phyloP scores from a whole-genome alignment of 2,113 vertebrate genomes.

The Archocentrus centrarchus region DNA sequence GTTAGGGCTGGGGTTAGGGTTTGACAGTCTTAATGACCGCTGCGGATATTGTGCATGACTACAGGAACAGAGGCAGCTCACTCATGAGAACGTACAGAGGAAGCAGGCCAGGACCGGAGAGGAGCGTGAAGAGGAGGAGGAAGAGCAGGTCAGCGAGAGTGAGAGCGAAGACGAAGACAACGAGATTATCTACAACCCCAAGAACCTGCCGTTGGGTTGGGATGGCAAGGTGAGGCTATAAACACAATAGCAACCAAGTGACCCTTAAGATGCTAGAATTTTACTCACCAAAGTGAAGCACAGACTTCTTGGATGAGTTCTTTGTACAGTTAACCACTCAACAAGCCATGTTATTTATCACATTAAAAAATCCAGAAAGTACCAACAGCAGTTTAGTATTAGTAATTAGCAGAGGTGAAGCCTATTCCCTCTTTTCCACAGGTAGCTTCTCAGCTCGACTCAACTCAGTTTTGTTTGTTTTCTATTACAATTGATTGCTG shows the following conservation, averaged over 20 bases:
- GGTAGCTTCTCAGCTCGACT: too few species aligned
- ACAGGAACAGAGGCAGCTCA: constrained; percentile 96
- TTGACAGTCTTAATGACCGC: not conserved
- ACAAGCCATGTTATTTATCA: too few species aligned
- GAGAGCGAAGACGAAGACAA: constrained; percentile 99
- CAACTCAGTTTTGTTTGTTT: too few species aligned
- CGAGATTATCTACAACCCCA: constrained; percentile 99
- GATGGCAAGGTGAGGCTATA: constrained; percentile 90
- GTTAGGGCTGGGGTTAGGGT: not conserved
- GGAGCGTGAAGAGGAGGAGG: constrained; percentile 96
- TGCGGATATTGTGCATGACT: not conserved
- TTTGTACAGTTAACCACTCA: too few species aligned
- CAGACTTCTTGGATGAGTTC: too few species aligned
- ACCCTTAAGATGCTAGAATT: not conserved
- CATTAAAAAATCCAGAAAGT: too few species aligned
- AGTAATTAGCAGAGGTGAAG: too few species aligned
- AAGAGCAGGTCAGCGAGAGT: constrained; percentile 97
- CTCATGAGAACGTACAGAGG: constrained; percentile 96
- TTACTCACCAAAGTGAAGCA: too few species aligned
- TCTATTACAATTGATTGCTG: too few species aligned
- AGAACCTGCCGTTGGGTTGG: constrained; percentile 97
- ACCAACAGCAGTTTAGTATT: too few species aligned
- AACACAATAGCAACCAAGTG: not conserved
- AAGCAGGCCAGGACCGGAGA: constrained; percentile 98
- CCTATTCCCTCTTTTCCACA: too few species aligned